Evolutionary conservation across 2,888 invertebrate genomes (phyloP), one percentile per base, ranked within the genome.

Genomic region (Microctonus aethiopoides): DNA sequence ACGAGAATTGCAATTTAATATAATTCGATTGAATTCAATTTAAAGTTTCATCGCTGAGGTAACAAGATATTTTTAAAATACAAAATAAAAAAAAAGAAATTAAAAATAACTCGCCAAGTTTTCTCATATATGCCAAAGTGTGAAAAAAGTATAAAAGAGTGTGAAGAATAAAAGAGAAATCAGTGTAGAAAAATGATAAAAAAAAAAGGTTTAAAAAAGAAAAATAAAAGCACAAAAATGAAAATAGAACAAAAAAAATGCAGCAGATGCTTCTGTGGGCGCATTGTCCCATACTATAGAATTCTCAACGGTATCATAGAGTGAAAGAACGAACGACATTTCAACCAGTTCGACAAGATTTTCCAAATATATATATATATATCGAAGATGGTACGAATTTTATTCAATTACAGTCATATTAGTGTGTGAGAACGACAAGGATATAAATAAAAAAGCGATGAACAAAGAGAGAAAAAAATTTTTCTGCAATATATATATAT

Each of bases 231-330:
- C 32, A 54, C 9, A 52, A 52, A 16, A 26, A 36, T 6, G 16
- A 59, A 46, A 20, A 29, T 26, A 62, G 34, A 36, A 39, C n/a
- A 41, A 41, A 6, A 26, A 46, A 39, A 67, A 61, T 9, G 36
- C 34, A 62, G 62, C 26, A 68, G 41, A 61, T 41, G 68, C 20
- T 56, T 26, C 24, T 56, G 9, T 46, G 46, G 51, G 29, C 26
- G 54, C 29, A 62, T 62, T 68, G 68, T 62, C 39, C n/a, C 57
- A 68, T 20, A 39, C 62, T 61, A 54, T 61, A 34, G 39, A 67
- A 54, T 61, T 62, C 62, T 36, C 68, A 20, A 39, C 56, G 62
- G 68, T 56, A 68, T 41, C 13, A 60, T 16, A 20, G 22, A 29
- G 34, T 16, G 54, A 54, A 64, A 20, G 22, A 51, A 52, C 16